Percentiles rank a stretch among this genome's conserved stretches.
Conservation (phyloP, 2,797 vertebrate species). For the Erithacus rubecula region DNA sequence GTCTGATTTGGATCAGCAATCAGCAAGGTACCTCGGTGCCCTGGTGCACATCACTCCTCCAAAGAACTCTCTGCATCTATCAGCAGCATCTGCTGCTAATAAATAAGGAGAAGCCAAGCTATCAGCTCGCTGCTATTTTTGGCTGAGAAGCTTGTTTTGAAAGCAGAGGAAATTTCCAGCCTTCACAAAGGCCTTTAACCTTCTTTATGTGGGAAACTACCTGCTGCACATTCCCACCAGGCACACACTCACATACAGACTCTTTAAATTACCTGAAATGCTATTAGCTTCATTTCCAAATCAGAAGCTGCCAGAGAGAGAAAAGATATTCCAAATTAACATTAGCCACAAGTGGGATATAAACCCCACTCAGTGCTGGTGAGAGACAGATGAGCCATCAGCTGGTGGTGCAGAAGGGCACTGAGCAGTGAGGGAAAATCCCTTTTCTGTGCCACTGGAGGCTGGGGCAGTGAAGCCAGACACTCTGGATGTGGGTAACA, state of each 20-base stretch:
- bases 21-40: background rate
- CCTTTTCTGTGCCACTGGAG: accelerated
- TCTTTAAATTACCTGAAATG: background rate
- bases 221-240: background rate
- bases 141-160: constrained; percentile 21
- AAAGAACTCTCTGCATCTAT: constrained; percentile 4
- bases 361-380: background rate
- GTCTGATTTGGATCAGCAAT: background rate
- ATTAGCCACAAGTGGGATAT: background rate
- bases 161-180: constrained; percentile 58
- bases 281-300: constrained; percentile 13
- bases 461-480: background rate
- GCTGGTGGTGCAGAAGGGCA: background rate
- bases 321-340: background rate
- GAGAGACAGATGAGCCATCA: background rate
- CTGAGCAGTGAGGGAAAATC: background rate
- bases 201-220: constrained; percentile 11
- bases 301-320: constrained; percentile 1
- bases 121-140: constrained; percentile 46
- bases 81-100: constrained; percentile 52
- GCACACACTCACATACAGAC: background rate
- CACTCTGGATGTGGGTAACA: accelerated
- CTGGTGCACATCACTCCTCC: background rate
- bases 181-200: constrained; percentile 1
- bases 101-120: constrained; percentile 44